These are phyloP conservation scores for Heterohyrax brucei DNA, from an alignment of 2,797 vertebrate species.

Conservation along the genomic window DNA sequence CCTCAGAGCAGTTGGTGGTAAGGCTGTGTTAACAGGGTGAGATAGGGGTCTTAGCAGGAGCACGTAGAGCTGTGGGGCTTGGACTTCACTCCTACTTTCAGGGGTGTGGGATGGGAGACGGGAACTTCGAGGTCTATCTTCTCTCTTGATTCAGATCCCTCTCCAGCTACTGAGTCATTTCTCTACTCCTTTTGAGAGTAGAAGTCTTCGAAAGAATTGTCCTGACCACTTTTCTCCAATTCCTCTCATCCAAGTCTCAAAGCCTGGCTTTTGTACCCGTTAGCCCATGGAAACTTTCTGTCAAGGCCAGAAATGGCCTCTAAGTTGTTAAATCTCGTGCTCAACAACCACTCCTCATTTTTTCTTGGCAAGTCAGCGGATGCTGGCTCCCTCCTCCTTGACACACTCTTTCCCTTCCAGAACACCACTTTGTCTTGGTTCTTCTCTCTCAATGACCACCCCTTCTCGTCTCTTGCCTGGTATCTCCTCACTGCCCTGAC, in stretches of 20 bases:
- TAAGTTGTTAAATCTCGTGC: background rate
- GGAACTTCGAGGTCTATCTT: background rate
- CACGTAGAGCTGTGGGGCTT: background rate
- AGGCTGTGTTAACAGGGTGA: background rate
- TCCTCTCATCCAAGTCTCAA: background rate
- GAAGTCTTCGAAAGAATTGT: conserved; percentile 4
- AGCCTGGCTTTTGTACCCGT: background rate
- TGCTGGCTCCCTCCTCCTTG: background rate
- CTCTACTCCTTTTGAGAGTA: background rate
- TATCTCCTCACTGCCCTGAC: background rate
- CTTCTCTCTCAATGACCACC: background rate
- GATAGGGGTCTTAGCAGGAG: background rate
- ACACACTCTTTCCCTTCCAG: background rate
- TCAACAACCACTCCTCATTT: background rate
- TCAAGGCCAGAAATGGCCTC: background rate
- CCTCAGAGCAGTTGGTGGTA: background rate
- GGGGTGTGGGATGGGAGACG: too few species aligned
- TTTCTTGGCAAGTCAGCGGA: background rate
- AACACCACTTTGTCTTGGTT: background rate
- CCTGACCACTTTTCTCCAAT: background rate
- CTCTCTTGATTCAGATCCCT: background rate
- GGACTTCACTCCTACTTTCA: background rate
- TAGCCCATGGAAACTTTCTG: background rate
- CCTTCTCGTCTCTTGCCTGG: background rate
- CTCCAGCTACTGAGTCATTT: background rate